Evolutionary conservation across 2,113 vertebrate genomes (phyloP).

Genomic region (Spermophilus dauricus): DNA sequence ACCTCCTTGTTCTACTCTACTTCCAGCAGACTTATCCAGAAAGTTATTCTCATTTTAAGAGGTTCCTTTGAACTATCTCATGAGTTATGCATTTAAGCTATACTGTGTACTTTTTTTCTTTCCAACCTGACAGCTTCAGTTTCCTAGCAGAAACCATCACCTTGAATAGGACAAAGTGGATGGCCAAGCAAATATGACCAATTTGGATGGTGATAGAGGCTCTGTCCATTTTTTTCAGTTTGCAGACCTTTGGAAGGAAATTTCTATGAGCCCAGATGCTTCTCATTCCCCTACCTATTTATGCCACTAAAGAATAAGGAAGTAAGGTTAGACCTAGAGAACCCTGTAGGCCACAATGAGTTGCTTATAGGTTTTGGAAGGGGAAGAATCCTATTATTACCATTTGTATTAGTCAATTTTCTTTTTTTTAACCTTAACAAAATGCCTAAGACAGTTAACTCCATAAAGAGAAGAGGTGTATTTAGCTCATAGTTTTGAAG

Average conservation of each 20-base stretch:
- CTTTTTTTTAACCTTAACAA: not conserved
- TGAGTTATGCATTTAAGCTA: constrained; percentile 29
- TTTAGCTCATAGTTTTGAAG: not conserved
- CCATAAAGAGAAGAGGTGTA: not conserved
- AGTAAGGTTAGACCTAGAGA: not conserved
- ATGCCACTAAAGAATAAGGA: constrained; percentile 19
- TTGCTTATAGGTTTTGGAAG: not conserved
- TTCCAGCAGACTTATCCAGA: constrained; percentile 10
- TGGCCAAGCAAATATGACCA: not conserved
- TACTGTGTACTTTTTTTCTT: not conserved
- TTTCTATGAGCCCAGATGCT: constrained; percentile 44
- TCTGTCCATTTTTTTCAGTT: not conserved
- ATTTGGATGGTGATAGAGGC: not conserved
- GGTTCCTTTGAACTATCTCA: constrained; percentile 30
- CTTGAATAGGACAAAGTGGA: not conserved
- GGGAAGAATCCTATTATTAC: not conserved
- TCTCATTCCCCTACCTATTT: constrained; percentile 66
- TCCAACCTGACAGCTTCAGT: constrained; percentile 14
- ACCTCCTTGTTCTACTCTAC: not conserved
- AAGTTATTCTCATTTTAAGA: not conserved
- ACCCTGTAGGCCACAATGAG: not conserved
- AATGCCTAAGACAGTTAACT: not conserved
- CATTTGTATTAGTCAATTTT: not conserved
- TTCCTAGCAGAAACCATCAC: not conserved
- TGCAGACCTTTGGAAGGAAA: not conserved